A percentile compares a stretch with the other conserved stretches of the same genome.
Conservation (phyloP, 2,113 vertebrate species). For the Hemichromis elongatus region DNA sequence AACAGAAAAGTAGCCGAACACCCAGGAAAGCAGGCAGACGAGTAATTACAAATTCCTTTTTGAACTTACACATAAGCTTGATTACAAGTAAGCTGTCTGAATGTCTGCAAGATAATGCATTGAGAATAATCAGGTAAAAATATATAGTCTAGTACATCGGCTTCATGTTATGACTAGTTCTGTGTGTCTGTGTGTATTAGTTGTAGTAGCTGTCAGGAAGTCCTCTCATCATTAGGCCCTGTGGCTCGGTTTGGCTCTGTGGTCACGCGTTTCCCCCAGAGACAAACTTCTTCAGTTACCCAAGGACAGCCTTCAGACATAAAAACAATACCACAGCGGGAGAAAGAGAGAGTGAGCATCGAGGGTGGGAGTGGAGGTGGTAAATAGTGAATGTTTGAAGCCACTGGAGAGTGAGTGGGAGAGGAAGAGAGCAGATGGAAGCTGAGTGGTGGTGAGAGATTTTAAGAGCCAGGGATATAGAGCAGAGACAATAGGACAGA, state of each 20-base stretch:
- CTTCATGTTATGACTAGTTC: not conserved
- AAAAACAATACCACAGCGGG: slow-evolving; percentile 64
- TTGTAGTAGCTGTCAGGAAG: slow-evolving; percentile 47
- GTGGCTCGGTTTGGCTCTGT: slow-evolving; percentile 37
- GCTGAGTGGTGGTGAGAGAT: slow-evolving; percentile 50
- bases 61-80: not conserved
- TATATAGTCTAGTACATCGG: not conserved
- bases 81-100: not conserved
- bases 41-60: not conserved
- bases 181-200: not conserved
- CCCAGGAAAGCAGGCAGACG: not conserved
- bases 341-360: not conserved
- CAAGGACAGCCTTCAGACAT: slow-evolving; percentile 74
- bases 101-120: not conserved
- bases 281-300: slow-evolving; percentile 56
- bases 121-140: not conserved
- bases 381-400: slow-evolving; percentile 44
- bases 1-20: not conserved
- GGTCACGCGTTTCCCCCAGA: slow-evolving; percentile 55
- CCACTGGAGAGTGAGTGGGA: slow-evolving; percentile 30
- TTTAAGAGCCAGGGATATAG: slow-evolving; percentile 46
- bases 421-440: slow-evolving; percentile 55
- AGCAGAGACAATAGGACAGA: slow-evolving; percentile 57
- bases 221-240: slow-evolving; percentile 68
- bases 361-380: slow-evolving; percentile 20